Base-by-base conservation (phyloP, 2,888 invertebrate species). In the Cephalotes varians region DNA sequence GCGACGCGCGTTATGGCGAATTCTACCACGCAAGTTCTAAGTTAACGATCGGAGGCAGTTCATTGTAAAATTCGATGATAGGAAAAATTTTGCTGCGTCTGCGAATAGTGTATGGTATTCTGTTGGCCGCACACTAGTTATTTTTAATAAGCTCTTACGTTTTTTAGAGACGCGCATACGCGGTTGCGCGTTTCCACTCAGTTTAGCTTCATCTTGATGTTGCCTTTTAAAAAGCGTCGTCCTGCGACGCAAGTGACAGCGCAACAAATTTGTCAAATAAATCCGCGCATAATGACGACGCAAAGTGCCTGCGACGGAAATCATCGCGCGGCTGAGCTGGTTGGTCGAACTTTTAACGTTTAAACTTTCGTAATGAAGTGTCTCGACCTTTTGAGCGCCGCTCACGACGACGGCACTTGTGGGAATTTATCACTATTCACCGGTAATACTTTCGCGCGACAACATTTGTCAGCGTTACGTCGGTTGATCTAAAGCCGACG, bases 281-380 rank as follows among this genome's bases (percentile, higher is more conserved):
- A 73, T 79, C 40, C 65, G 47, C 65, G 62, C 77, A 44, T 71
- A 85, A 85, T 51, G 58, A 56, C 18, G 49, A n/a, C 25, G 31
- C 49, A 67, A 86, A 67, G 25, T 67, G 56, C 21, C 28, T 28
- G 49, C 49, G 67, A 76, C n/a, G 67, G 64, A 60, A 84, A 84
- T 85, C 67, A 76, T 60, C 64, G 74, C 56, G 31, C 64, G 12
- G 54, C n/a, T 34, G 18, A 71, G 72, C 76, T 81, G 58, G 76
- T 67, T 81, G 81, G 47, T 40, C 60, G 64, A 87, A 88, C 71
- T 85, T 83, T 82, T 67, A 83, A 84, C 80, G 76, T 85, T 87
- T 80, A 86, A 89, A 84, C 88, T 85, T 87, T 76, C 83, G 82
- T 88, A 88, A 87, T 81, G 85, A 90, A 90, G 77, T n/a, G n/a